A percentile compares a stretch with the other conserved stretches of the same genome.
Conservation (phyloP, 2,797 vertebrate species). For the Merluccius polli region DNA sequence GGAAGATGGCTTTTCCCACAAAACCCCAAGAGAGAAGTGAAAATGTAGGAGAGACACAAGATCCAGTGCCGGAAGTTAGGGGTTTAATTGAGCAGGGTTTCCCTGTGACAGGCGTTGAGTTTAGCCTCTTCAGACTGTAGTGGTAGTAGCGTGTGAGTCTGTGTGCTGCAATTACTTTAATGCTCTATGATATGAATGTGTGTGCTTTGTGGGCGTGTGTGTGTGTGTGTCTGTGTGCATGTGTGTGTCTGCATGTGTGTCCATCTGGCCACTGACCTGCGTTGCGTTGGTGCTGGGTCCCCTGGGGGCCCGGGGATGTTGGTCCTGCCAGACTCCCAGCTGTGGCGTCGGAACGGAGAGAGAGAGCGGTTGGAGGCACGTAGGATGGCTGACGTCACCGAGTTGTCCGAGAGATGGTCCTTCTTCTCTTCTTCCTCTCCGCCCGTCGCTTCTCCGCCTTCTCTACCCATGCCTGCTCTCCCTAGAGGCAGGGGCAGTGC, state of each 20-base stretch:
- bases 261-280: slow-evolving; percentile 67
- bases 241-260: neutral
- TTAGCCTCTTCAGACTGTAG: neutral
- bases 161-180: neutral
- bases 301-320: slow-evolving; percentile 55
- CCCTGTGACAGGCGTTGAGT: neutral
- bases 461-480: slow-evolving; percentile 16
- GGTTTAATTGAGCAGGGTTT: neutral
- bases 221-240: no score
- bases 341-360: slow-evolving; percentile 87
- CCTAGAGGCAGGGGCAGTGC: neutral
- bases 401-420: slow-evolving; percentile 79
- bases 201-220: no score
- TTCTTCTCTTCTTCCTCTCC: slow-evolving; percentile 68
- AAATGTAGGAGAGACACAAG: neutral
- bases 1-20: neutral
- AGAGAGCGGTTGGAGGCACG: slow-evolving; percentile 72
- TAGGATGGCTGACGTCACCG: slow-evolving; percentile 59
- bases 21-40: neutral
- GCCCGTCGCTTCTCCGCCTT: slow-evolving; percentile 11
- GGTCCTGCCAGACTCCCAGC: slow-evolving; percentile 84
- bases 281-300: slow-evolving; percentile 73
- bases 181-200: no score
- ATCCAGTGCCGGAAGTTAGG: neutral
- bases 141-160: neutral